Base-by-base conservation (phyloP, 2,888 invertebrate species). In the Xestobium rufovillosum region DNA sequence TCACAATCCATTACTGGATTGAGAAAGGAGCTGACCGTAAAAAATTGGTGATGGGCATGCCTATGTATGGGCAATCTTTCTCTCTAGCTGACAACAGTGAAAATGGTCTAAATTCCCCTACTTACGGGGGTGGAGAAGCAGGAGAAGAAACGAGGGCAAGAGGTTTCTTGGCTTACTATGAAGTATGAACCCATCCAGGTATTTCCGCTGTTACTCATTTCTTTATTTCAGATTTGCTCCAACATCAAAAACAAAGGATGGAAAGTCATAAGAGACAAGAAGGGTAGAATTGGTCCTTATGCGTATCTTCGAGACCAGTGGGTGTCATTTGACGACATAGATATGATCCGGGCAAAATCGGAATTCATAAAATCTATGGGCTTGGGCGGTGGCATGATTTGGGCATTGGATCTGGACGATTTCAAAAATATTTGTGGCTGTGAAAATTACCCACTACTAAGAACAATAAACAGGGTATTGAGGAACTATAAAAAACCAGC, bases 291-390 rank as follows among this genome's bases (percentile, higher is more conserved):
- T 66, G 92, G 91, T 0, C 92, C 92, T 0, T 91, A 89, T 56
- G 88, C 91, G 0, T 83, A 80, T 47, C 67, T 72, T 40, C 71
- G 80, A 14, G 87, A 90, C 59, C 92, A 94, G 55, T 94, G 92
- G 92, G 91, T 91, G 3, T 87, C 89, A 4, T 94, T 89, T 53
- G 94, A 94, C 56, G 92, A 94, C 60, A 76, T 81, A 19, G 75
- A 76, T 19, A 90, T 89, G 78, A 78, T 88, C 12, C 72, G 78
- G 15, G 80, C 85, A 51, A 92, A 92, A 64, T 80, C 88, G 2
- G 80, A 87, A 53, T 89, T 80, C 54, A 78, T 89, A 4, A 78
- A 80, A 42, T 74, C 79, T 1, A 80, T 86, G 72, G 80, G 79
- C 0, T 69, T 92, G 3, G 90, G 83, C 10, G 90, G 90, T 19